phyloP scores from a whole-genome alignment of 2,888 invertebrate genomes.

The Ophion ellenae region DNA sequence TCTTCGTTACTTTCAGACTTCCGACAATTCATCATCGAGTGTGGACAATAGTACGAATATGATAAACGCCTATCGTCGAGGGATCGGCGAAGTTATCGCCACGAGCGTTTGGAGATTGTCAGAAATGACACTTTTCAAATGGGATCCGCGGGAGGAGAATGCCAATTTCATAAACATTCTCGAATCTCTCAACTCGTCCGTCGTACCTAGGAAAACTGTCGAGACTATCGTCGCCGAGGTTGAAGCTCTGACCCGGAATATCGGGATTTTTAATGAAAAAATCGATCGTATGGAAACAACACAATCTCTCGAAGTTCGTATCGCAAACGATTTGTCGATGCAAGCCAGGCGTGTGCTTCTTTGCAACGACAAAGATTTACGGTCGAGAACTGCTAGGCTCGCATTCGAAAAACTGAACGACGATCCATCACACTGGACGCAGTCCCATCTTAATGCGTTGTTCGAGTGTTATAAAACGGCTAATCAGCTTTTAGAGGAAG shows the following conservation, averaged over 20 bases:
- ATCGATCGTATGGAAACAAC: constrained; percentile 68
- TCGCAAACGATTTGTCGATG: constrained; percentile 77
- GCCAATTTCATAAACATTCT: constrained; percentile 72
- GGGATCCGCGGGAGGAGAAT: constrained; percentile 77
- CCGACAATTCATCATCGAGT: constrained; percentile 31
- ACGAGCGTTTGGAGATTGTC: constrained; percentile 79
- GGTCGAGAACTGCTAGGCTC: constrained; percentile 75
- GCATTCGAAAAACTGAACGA: constrained; percentile 66
- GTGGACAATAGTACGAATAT: constrained; percentile 16
- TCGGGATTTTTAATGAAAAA: constrained; percentile 73
- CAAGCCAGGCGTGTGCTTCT: constrained; percentile 77
- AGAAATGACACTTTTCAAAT: constrained; percentile 77
- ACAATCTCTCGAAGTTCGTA: constrained; percentile 74
- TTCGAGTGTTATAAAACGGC: constrained; percentile 75
- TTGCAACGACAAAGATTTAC: constrained; percentile 73
- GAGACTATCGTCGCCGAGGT: constrained; percentile 65
- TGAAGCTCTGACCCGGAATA: constrained; percentile 60
- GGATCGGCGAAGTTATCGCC: constrained; percentile 76
- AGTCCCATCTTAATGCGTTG: constrained; percentile 71
- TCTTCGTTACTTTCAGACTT: constrained; percentile 32
- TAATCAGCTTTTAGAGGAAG: constrained; percentile 71
- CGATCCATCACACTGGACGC: constrained; percentile 61
- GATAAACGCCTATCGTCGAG: constrained; percentile 63
- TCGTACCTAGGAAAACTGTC: constrained; percentile 31
- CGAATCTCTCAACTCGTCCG: constrained; percentile 40